Conservation (phyloP, 2,888 invertebrate genomes). For the Drosophila barbarae region DNA sequence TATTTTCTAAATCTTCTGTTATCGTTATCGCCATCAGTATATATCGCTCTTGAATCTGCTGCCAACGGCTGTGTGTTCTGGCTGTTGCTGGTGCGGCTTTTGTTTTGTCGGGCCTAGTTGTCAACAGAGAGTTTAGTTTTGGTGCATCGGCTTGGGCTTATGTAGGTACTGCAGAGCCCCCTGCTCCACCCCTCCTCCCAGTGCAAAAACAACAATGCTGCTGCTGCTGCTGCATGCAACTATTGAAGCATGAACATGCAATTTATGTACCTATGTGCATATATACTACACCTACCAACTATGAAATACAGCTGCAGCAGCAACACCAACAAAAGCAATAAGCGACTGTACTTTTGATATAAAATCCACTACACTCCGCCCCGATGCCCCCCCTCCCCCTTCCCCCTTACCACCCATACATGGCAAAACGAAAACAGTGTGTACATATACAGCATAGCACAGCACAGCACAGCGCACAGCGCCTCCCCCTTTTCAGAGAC, state of each 20-base stretch:
- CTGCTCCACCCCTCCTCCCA: neutral
- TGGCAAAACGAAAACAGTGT: constrained; percentile 43
- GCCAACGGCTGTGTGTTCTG: neutral
- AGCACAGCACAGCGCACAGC: neutral
- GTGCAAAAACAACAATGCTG: constrained; percentile 30
- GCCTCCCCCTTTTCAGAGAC: constrained; percentile 21
- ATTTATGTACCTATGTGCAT: constrained; percentile 59
- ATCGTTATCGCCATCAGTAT: constrained; percentile 22
- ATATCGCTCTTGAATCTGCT: constrained; percentile 10
- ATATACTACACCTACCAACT: constrained; percentile 43
- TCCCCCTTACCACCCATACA: constrained; percentile 28
- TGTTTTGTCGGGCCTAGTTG: constrained; percentile 57
- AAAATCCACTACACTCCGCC: constrained; percentile 54
- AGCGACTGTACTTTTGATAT: constrained; percentile 72
- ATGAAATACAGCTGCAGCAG: constrained; percentile 64
- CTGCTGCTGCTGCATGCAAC: constrained; percentile 60
- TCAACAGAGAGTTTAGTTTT: constrained; percentile 53
- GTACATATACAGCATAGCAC: constrained; percentile 26
- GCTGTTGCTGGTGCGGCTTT: constrained; percentile 40
- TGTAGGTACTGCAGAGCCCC: constrained; percentile 37
- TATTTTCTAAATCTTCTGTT: constrained; percentile 1
- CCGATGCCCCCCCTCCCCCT: neutral
- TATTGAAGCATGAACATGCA: constrained; percentile 73
- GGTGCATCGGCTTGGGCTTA: constrained; percentile 56
- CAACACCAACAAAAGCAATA: constrained; percentile 49